Base-by-base conservation (phyloP, 2,888 invertebrate genomes). In the Proisotoma minuta region DNA sequence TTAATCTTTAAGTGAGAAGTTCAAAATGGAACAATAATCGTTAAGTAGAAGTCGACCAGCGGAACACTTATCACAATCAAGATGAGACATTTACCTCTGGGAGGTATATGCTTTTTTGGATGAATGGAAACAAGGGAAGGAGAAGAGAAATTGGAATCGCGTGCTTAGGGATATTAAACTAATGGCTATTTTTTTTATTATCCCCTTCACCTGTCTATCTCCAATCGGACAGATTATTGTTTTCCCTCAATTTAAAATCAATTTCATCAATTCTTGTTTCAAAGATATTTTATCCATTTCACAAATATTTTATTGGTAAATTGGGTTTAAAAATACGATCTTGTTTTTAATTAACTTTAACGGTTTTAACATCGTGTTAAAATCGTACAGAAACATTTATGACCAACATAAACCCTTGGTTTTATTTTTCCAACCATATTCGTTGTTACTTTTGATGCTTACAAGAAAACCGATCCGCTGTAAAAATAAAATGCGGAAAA, bases 341-440 rank as follows among this genome's bases (percentile, higher is more conserved):
- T 51, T 51, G 51, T 51, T 51, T 51, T 20, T 51, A 5, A 51
- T 51, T 51, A 51, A 51, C 27, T 51, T 51, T 51, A 26, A 50
- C 22, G 43, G 43, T 5, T 20, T 18, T 43, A 12, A 20, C 8
- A 4, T 43, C 43, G 18, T 43, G 43, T 43, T 43, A 43, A n/a
- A 43, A 34, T 10, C 15, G 43, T 43, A 12, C 10, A n/a, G 18
- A 43, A 43, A 43, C 43, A 43, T 43, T 43, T 43, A 43, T n/a
- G 43, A 43, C 10, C 10, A 43, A 20, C 43, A 43, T 43, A 43
- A 43, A 43, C 20, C 20, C 43, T 43, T 5, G 43, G 43, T 43
- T n/a, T 43, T 12, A 43, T 43, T 15, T n/a, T 43, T 43, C 5
- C 18, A 43, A 20, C 20, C 20, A 18, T 5, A 43, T n/a, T 43